These are phyloP conservation scores for Catalaphyllia jardinei DNA, from an alignment of 64 coral and sea anemone species.

Conservation along the genomic window DNA sequence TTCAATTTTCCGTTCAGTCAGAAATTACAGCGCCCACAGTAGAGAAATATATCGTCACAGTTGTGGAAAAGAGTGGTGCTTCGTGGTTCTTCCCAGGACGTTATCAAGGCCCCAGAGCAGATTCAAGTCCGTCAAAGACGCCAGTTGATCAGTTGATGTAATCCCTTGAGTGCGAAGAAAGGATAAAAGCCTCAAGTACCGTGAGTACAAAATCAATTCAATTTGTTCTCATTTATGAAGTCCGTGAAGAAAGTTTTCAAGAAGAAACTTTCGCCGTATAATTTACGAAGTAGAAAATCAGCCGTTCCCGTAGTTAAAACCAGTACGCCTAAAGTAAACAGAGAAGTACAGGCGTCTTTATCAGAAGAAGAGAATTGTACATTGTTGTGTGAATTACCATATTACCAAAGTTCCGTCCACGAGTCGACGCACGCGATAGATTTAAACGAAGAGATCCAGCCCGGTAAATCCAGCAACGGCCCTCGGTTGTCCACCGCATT, in stretches of 20 bases:
- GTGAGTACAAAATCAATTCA: too few species aligned
- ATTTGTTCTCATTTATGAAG: too few species aligned
- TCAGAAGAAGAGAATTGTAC: constrained; percentile 4
- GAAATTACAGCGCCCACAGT: too few species aligned
- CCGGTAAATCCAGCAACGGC: neutral
- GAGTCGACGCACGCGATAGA: neutral
- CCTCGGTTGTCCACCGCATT: neutral
- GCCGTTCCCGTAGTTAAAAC: neutral
- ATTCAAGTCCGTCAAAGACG: neutral
- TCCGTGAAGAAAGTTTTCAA: neutral
- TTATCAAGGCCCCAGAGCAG: neutral
- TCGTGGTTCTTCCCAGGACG: neutral
- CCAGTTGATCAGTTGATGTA: too few species aligned
- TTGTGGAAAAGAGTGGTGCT: neutral
- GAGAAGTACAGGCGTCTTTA: neutral
- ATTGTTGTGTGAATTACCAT: neutral
- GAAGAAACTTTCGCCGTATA: neutral
- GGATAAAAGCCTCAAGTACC: too few species aligned
- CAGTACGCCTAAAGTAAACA: neutral
- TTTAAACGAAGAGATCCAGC: neutral
- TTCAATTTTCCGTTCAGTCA: too few species aligned
- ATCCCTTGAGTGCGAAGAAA: too few species aligned
- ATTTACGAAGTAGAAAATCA: neutral
- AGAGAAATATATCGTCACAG: constrained; percentile 7
- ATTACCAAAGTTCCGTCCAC: neutral